Base-by-base conservation (phyloP, 2,797 vertebrate species). In the Todus mexicanus region DNA sequence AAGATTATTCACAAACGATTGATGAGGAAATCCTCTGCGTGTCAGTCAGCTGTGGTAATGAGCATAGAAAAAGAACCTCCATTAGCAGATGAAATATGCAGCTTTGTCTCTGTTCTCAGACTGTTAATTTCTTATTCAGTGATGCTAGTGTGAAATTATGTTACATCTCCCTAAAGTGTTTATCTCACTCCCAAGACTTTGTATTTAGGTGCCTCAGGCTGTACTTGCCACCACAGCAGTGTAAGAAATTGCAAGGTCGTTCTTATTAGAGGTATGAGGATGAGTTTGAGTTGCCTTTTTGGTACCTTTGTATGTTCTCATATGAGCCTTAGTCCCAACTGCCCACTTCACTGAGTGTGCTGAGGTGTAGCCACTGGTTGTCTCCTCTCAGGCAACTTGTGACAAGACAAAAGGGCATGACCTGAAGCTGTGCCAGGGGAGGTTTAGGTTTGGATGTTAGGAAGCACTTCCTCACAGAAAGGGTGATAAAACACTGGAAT, bases 1-100 rank as follows among this genome's bases (percentile, higher is more conserved):
- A 92, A 95, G 65, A 94, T 93, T 95, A 93, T 89, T 95, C 92
- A 92, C 84, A 95, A 95, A 77, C 54, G 84, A 95, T 80, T 91
- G 92, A 94, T 91, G 92, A 89, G 93, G 79, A 92, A 94, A 93
- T 85, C 53, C 42, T 91, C 75, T 85, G 22, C 82, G 48, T 94
- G 93, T 92, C 92, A 89, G 79, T 92, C 92, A 87, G 84, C 82
- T 92, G 84, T 80, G 78, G 72, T 94, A 95, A 96, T 92, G 69
- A 94, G 65, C 63, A n/a, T 51, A 87, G 87, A 85, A 92, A 71
- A 90, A 94, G 75, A 91, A 80, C 53, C 35, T 80, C 89, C 72
- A 83, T 95, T 93, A 94, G 35, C 42, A 85, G 65, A 92, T 92
- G 84, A 96, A 94, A 91, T 85, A 95, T 51, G 45, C 50, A 87